phyloP scores from a whole-genome alignment of 1,140 invertebrate genomes.

The Zaprionus ornatus region DNA sequence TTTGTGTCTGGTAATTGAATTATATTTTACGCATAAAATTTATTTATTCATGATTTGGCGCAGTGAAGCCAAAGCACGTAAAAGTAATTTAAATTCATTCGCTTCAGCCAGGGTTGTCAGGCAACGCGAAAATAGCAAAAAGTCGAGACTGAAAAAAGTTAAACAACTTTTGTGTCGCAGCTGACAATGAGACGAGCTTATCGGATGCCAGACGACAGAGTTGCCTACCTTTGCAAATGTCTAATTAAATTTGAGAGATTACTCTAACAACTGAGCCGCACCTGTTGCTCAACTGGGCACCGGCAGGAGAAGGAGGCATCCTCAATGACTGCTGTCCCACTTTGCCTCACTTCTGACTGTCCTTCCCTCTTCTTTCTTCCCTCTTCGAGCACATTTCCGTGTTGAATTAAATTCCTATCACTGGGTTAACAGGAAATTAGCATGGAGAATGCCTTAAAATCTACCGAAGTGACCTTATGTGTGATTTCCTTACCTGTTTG shows the following conservation, averaged over 20 bases:
- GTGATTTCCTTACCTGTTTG: slow-evolving; percentile 65
- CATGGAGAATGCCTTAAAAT: slow-evolving; percentile 63
- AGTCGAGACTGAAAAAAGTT: neutral
- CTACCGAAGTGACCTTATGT: slow-evolving; percentile 68
- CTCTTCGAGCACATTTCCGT: slow-evolving; percentile 63
- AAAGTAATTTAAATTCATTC: slow-evolving; percentile 75
- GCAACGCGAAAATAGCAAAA: slow-evolving; percentile 28
- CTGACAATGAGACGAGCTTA: neutral
- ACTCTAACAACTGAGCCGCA: neutral
- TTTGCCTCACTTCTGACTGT: slow-evolving; percentile 12
- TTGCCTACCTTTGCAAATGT: neutral
- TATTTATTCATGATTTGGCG: slow-evolving; percentile 71
- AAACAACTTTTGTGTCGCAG: neutral
- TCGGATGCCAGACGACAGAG: neutral
- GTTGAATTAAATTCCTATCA: slow-evolving; percentile 66
- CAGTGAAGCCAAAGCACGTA: slow-evolving; percentile 58
- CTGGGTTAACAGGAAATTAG: slow-evolving; percentile 63
- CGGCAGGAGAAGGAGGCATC: neutral
- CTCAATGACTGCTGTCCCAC: neutral
- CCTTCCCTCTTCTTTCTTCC: neutral
- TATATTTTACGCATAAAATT: slow-evolving; percentile 75
- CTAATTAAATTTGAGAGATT: neutral
- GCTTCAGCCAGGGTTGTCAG: slow-evolving; percentile 37
- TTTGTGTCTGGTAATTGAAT: slow-evolving; percentile 63
- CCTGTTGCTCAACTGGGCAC: neutral